phyloP scores from a whole-genome alignment of 2,113 vertebrate genomes.

The Cephalophus harveyi region DNA sequence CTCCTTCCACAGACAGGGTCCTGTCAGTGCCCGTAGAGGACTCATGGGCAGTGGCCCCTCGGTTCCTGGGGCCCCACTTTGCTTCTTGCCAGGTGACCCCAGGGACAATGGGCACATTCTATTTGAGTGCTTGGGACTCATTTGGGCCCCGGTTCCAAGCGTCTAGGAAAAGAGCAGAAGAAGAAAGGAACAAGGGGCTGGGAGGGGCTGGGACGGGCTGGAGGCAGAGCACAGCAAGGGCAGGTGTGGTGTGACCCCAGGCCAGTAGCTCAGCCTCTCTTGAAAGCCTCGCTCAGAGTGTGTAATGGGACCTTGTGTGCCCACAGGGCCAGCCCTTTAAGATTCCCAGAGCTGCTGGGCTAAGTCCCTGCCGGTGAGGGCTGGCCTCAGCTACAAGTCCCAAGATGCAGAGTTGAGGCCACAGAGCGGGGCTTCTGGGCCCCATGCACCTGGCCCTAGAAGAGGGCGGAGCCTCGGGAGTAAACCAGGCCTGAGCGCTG shows the following conservation, averaged over 20 bases:
- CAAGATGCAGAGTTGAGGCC: background rate
- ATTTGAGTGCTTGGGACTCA: background rate
- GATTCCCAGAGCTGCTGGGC: background rate
- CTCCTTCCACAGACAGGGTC: background rate
- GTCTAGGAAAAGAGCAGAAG: background rate
- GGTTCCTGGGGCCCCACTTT: background rate
- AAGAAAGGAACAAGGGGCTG: rapidly evolving
- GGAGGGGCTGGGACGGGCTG: no score
- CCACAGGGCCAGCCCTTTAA: background rate
- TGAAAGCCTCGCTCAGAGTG: background rate
- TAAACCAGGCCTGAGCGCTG: no score
- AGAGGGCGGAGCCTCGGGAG: background rate
- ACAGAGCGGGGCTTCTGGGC: no score
- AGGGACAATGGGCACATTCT: background rate
- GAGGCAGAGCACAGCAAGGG: background rate
- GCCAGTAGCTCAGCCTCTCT: background rate
- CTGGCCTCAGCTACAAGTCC: background rate
- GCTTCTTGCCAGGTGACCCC: rapidly evolving
- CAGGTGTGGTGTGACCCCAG: background rate
- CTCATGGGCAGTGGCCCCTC: rapidly evolving
- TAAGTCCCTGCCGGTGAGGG: background rate
- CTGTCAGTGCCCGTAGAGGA: background rate
- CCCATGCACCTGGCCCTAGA: background rate
- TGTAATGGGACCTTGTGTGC: rapidly evolving
- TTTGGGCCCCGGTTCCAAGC: background rate